These are phyloP conservation scores for Peromyscus eremicus DNA, from an alignment of 2,797 vertebrate species.

Conservation along the genomic window DNA sequence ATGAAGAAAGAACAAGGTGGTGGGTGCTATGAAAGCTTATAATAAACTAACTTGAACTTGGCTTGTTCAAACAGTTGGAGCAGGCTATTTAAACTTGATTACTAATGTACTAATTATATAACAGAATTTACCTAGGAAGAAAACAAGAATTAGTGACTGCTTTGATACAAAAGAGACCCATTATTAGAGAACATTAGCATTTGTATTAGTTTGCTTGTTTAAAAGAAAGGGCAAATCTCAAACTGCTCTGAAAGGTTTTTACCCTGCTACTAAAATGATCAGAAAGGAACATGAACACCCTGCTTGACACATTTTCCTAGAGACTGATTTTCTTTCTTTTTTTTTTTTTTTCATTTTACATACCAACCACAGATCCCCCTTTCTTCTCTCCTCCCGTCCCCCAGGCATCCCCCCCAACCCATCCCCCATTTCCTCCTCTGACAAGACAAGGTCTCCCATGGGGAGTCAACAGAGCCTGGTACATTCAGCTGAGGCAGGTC, in stretches of 20 bases:
- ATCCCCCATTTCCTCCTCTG: too few relatives aligned
- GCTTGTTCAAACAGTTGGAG: background rate
- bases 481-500: too few relatives aligned
- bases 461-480: too few relatives aligned
- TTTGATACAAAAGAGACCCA: background rate
- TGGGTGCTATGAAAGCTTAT: background rate
- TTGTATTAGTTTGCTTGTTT: background rate
- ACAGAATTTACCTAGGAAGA: slow-evolving; percentile 66
- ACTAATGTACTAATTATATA: slow-evolving; percentile 35
- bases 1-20: background rate
- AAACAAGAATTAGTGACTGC: slow-evolving; percentile 56
- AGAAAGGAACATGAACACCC: slow-evolving; percentile 8
- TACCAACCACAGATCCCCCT: too few relatives aligned
- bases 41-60: background rate
- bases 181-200: slow-evolving; percentile 53
- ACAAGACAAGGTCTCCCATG: too few relatives aligned
- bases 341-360: too few relatives aligned
- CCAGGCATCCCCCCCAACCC: too few relatives aligned
- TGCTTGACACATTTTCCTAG: slow-evolving; percentile 21
- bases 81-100: background rate
- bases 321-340: background rate
- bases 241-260: slow-evolving; percentile 34
- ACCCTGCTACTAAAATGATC: slow-evolving; percentile 41
- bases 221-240: slow-evolving; percentile 58
- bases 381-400: too few relatives aligned